Evolutionary conservation across 2,113 vertebrate genomes (phyloP).

Genomic region (Grus americana): DNA sequence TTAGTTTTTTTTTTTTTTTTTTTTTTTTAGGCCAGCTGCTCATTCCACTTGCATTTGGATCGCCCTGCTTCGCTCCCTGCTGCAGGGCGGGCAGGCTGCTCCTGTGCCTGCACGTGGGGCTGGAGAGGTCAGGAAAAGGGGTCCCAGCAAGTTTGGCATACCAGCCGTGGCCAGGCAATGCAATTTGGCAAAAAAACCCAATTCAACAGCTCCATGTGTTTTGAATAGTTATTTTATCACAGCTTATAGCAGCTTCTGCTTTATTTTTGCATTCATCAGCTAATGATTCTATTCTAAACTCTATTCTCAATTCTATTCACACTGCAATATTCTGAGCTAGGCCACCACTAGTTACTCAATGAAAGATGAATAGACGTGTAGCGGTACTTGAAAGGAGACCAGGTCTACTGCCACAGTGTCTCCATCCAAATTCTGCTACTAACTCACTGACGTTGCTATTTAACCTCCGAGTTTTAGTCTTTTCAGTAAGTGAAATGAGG

Average conservation of each 20-base stretch:
- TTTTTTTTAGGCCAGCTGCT: background rate
- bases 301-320: background rate
- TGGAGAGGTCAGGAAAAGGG: background rate
- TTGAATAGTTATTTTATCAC: background rate
- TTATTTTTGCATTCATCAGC: background rate
- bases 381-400: background rate
- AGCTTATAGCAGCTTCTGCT: background rate
- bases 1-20: background rate
- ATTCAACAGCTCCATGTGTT: background rate
- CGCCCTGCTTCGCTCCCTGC: fast-evolving
- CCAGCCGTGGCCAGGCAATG: background rate
- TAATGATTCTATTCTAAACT: background rate
- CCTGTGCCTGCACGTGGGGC: fast-evolving
- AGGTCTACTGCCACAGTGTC: background rate
- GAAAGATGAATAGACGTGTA: background rate
- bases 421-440: background rate
- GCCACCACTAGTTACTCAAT: background rate
- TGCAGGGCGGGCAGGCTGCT: background rate
- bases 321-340: background rate
- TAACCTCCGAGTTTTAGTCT: background rate
- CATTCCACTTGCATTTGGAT: background rate
- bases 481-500: background rate
- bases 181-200: background rate
- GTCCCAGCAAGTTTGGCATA: background rate
- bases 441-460: background rate